Evolutionary conservation across 2,113 vertebrate genomes (phyloP), one percentile per base, ranked within the genome.

Genomic region (Syngnathoides biaculeatus): DNA sequence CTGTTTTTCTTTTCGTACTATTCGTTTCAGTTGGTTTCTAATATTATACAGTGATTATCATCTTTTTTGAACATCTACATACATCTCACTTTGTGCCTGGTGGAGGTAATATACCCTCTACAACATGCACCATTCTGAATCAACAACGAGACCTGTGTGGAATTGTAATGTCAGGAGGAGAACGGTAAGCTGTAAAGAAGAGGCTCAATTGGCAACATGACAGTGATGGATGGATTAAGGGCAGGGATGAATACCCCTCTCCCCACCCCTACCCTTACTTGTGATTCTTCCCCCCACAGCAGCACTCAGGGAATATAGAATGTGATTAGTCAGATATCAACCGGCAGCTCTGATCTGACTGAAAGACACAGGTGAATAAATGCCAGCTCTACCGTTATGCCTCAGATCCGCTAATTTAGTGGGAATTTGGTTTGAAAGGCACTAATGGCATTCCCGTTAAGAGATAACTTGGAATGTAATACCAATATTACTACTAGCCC

Each of bases 291-390:
- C 56, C 56, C 56, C 59, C 10, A 43, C 77, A 47, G 73, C 68
- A 65, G 80, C 84, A 85, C 82, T 84, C 73, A 74, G 85, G 90
- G 83, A 90, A 86, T 86, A 86, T 86, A 81, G 74, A 87, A 89
- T 91, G 88, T 90, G 91, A 91, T 92, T 91, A 92, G 89, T 89
- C 87, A 90, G 88, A 89, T 85, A 85, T 91, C 88, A 88, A 85
- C 84, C 71, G 55, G 55, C 55, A 17, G 26, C 55, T 26, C 22
- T 55, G 22, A 26, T 55, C 12, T 22, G 24, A 2, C 55, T 15
- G 26, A 27, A 72, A 80, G 63, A 80, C 80, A 83, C 50, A 9
- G 4, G 22, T 67, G 26, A 57, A 57, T 57, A 57, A 57, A 57
- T 19, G 26, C 22, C 48, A 5, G 20, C 48, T 52, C 48, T 52